Base-by-base conservation (phyloP, 2,888 invertebrate genomes). In the Eupithecia abbreviata region DNA sequence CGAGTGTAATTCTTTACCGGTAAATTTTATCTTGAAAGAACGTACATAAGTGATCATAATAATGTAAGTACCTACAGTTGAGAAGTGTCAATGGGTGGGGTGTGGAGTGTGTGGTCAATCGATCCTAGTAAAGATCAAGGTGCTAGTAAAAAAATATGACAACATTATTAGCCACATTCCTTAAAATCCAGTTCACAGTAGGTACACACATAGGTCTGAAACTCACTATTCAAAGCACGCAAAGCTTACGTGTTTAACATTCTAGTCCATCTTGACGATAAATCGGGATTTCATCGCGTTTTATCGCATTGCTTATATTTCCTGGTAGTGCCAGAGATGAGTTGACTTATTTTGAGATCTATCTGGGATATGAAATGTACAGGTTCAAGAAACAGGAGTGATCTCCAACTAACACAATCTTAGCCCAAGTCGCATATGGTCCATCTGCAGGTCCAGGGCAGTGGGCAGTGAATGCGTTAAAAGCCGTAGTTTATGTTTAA, bases 231-330 rank as follows among this genome's bases (percentile, higher is more conserved):
- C 69, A 13, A 30, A 49, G 30, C 69, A 69, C 69, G 69, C 45
- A 10, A 47, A 30, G 47, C 18, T 30, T 12, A 69, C 49, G 47
- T 5, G 69, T 13, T 69, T 18, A 49, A 69, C 30, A 69, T 69
- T 71, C 62, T 65, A 15, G 65, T 41, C 65, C 9, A 18, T 45
- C 15, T 65, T 65, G 47, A 15, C 42, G 43, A 72, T 72, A 70
- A 76, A 76, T 75, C 55, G 41, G 15, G 49, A 43, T 43, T 72
- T 72, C 42, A 68, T 68, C 43, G 68, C 45, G 15, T 12, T 68
- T 68, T 47, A 68, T 47, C 30, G 69, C 69, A 18, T n/a, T 47
- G 49, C 18, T 47, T 30, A 69, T 47, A 49, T 69, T 49, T 49
- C 69, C 69, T 47, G n/a, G 69, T 18, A 47, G 43, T 69, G 30